Conservation (phyloP, 1,140 invertebrate species). For the Parapsyche elsis region DNA sequence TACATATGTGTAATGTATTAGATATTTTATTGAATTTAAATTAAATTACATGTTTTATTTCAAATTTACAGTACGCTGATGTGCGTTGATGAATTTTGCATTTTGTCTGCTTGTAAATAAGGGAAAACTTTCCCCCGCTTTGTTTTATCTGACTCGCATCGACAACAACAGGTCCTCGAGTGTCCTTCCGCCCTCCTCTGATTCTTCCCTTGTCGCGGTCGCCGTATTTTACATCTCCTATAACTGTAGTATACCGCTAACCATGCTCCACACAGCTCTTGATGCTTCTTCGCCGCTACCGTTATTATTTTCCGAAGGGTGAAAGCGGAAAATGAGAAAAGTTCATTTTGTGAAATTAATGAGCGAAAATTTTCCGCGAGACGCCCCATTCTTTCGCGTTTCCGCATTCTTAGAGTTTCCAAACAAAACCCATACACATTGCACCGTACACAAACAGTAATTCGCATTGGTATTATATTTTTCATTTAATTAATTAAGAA, state of each 20-base stretch:
- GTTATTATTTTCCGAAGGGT: conserved; percentile 45
- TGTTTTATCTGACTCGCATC: conserved; percentile 22
- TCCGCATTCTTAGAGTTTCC: conserved; percentile 42
- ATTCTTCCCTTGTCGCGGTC: not conserved
- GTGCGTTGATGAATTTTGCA: no score
- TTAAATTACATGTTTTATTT: no score
- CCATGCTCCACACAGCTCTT: not conserved
- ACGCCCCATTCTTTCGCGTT: conserved; percentile 36
- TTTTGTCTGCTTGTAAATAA: not conserved
- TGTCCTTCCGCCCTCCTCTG: not conserved
- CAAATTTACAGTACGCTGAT: no score
- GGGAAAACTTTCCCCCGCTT: conserved; percentile 22
- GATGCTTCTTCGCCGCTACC: conserved; percentile 17
- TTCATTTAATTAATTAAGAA: no score
- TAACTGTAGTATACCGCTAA: no score
- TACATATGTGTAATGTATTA: no score
- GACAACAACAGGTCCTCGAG: conserved; percentile 37
- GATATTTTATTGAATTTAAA: no score
- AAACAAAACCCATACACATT: conserved; percentile 1
- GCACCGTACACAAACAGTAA: not conserved
- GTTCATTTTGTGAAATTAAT: conserved; percentile 53
- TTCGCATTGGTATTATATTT: no score
- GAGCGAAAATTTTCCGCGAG: conserved; percentile 49
- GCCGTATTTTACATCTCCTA: no score
- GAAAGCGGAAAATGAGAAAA: conserved; percentile 50